These are phyloP conservation scores for Mobula birostris DNA, from an alignment of 2,113 vertebrate species.

Conservation along the genomic window DNA sequence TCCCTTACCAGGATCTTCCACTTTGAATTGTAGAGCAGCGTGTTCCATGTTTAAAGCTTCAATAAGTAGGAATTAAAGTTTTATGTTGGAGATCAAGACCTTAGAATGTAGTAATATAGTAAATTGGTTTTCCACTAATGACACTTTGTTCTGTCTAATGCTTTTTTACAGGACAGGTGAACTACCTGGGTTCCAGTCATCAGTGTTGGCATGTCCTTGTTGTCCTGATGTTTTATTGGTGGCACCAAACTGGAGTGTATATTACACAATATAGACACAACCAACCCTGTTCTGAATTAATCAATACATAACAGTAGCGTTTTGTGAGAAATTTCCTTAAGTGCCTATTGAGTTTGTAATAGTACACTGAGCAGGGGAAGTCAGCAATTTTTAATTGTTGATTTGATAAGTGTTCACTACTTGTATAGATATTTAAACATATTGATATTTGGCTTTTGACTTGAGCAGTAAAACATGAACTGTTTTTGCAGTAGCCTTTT, in stretches of 20 bases:
- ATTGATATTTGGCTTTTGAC: background rate
- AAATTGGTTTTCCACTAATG: too few species aligned
- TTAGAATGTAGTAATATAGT: too few species aligned
- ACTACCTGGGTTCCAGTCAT: slow-evolving; percentile 94
- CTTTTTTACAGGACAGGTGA: slow-evolving; percentile 74
- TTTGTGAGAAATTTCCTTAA: background rate
- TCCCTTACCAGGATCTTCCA: background rate
- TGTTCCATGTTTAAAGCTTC: background rate
- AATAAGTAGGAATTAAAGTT: background rate
- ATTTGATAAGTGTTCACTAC: background rate
- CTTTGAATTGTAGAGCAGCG: background rate
- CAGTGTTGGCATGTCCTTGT: slow-evolving; percentile 91
- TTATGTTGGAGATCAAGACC: too few species aligned
- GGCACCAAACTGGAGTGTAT: slow-evolving; percentile 84
- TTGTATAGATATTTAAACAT: background rate
- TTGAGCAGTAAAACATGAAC: background rate
- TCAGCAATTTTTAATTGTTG: background rate
- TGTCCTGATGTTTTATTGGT: slow-evolving; percentile 93
- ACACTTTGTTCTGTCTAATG: background rate
- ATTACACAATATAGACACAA: slow-evolving; percentile 84
- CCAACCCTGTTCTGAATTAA: slow-evolving; percentile 66
- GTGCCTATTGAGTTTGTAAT: background rate
- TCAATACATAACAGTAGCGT: slow-evolving; percentile 40
- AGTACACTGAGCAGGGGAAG: background rate
- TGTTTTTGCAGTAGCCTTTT: background rate